These are phyloP conservation scores for Nephila pilipes DNA, from an alignment of 1,140 invertebrate genomes.

Conservation along the genomic window DNA sequence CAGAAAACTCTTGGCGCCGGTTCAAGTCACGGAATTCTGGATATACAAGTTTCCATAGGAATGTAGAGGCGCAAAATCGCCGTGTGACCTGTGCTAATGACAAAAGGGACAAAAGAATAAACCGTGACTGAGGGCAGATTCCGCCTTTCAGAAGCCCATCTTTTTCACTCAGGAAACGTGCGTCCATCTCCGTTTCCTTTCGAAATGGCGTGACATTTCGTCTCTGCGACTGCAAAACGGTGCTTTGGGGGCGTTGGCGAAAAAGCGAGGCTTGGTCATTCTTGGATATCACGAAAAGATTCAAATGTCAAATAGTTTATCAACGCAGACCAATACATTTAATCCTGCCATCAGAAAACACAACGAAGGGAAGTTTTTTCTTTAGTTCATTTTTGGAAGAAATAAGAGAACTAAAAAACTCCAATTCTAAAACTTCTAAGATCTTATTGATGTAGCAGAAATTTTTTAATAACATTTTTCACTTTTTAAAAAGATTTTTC, in stretches of 20 bases:
- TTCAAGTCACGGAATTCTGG: background rate
- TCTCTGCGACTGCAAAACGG: background rate
- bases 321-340: too few relatives aligned
- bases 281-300: background rate
- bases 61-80: background rate
- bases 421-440: too few relatives aligned
- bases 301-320: background rate
- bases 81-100: background rate
- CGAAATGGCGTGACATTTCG: background rate
- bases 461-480: too few relatives aligned
- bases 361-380: too few relatives aligned
- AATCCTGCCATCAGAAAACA: too few relatives aligned
- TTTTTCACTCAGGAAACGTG: conserved; percentile 21
- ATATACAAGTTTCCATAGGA: background rate
- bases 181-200: background rate
- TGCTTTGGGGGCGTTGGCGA: background rate
- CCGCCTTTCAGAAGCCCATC: background rate
- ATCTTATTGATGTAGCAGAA: too few relatives aligned
- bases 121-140: background rate
- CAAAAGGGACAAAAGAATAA: background rate
- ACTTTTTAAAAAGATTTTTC: too few relatives aligned
- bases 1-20: background rate
- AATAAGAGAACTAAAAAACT: too few relatives aligned
- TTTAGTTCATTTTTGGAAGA: too few relatives aligned
- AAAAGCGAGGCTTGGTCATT: too few relatives aligned